These are phyloP conservation scores for Struthidea cinerea DNA, from an alignment of 2,113 vertebrate genomes.

Conservation along the genomic window DNA sequence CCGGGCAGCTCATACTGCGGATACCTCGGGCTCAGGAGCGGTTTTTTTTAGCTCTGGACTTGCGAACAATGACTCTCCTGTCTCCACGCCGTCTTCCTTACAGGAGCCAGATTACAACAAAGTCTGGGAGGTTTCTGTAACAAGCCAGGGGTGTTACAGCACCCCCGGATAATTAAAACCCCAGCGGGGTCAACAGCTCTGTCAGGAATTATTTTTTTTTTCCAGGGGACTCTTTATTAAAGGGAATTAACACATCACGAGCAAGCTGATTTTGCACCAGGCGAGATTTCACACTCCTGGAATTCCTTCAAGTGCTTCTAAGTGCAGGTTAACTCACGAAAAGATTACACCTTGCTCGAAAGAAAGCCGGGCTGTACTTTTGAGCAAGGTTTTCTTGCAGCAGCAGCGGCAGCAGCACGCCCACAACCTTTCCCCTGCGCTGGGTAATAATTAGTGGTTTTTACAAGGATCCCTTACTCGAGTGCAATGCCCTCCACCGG, in stretches of 20 bases:
- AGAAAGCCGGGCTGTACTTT: not conserved
- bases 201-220: not conserved
- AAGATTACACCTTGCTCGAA: not conserved
- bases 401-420: not conserved
- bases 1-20: rapidly evolving
- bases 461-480: not conserved
- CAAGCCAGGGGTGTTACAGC: not conserved
- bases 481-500: not conserved
- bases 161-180: not conserved
- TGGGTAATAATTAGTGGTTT: conserved; percentile 32
- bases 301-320: not conserved
- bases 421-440: not conserved
- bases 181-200: not conserved
- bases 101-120: not conserved
- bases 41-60: not conserved
- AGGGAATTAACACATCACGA: not conserved
- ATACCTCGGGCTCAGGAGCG: not conserved
- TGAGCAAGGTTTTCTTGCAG: not conserved
- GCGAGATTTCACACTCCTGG: not conserved
- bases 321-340: not conserved
- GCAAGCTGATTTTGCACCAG: not conserved
- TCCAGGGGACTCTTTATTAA: not conserved
- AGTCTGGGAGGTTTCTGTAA: not conserved
- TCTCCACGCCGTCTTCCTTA: not conserved
- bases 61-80: not conserved